Percentiles rank a stretch among this genome's conserved stretches.
These are phyloP conservation scores for Drosophila saltans DNA, from an alignment of 1,140 invertebrate species.

Conservation along the genomic window DNA sequence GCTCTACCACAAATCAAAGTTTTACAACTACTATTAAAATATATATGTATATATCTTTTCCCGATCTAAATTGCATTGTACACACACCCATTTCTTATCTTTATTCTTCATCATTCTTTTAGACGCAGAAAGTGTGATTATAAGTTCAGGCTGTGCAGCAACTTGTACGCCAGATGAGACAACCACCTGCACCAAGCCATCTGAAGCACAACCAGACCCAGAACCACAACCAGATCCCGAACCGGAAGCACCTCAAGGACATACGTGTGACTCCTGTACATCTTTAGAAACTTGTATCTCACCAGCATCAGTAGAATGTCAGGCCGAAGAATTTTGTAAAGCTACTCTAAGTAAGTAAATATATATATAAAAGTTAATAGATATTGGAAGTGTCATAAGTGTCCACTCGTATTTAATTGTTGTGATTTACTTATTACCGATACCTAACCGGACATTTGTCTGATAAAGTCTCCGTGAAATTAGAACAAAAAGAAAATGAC, in stretches of 20 bases:
- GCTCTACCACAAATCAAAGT: neutral
- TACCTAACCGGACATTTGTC: neutral
- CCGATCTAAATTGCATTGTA: neutral
- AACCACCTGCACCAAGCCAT: too few relatives aligned
- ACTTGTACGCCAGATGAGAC: neutral
- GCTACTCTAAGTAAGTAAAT: neutral
- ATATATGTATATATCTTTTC: neutral
- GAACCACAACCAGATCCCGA: too few relatives aligned
- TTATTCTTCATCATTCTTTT: neutral
- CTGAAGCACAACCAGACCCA: too few relatives aligned
- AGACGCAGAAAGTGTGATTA: neutral
- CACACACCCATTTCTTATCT: conserved; percentile 1
- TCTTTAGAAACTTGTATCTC: too few relatives aligned
- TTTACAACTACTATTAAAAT: neutral
- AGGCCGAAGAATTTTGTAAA: too few relatives aligned
- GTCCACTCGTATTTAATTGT: neutral
- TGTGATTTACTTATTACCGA: neutral
- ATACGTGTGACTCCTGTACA: too few relatives aligned
- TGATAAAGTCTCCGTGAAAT: neutral
- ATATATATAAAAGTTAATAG: neutral
- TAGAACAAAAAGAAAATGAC: neutral
- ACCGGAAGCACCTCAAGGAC: too few relatives aligned
- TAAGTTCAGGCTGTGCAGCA: neutral
- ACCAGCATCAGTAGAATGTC: too few relatives aligned
- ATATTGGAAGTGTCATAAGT: neutral